Evolutionary conservation across 1,140 invertebrate genomes (phyloP).

Genomic region (Epicauta chinensis): DNA sequence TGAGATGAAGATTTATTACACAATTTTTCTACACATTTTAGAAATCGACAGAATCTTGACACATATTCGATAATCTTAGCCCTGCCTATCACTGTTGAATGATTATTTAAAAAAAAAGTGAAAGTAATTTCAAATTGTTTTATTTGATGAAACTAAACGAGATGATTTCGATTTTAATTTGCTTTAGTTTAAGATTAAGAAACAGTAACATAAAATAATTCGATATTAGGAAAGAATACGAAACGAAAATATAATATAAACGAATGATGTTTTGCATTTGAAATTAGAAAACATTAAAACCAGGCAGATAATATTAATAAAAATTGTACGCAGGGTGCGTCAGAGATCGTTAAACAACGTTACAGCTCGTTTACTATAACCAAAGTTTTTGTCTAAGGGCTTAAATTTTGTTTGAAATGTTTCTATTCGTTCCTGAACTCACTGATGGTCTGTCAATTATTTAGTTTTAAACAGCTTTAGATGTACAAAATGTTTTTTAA

Average conservation of each 20-base stretch:
- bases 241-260: background rate
- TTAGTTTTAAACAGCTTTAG: conserved; percentile 16
- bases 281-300: conserved; percentile 5
- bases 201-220: too few species aligned
- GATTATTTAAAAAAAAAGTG: too few species aligned
- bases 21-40: too few species aligned
- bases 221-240: too few species aligned
- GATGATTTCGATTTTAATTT: too few species aligned
- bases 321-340: conserved; percentile 7
- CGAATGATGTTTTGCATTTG: conserved; percentile 5
- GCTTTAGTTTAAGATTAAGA: too few species aligned
- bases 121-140: too few species aligned
- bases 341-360: conserved; percentile 15
- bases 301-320: conserved; percentile 8
- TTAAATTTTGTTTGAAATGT: conserved; percentile 15
- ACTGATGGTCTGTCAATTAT: conserved; percentile 17
- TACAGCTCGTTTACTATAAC: conserved; percentile 16
- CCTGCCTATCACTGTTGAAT: too few species aligned
- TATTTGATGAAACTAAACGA: too few species aligned
- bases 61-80: too few species aligned
- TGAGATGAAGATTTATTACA: conserved; percentile 13
- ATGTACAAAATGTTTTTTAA: conserved; percentile 3
- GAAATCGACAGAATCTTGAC: too few species aligned
- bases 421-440: conserved; percentile 7
- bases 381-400: conserved; percentile 6